These are phyloP conservation scores for Apteryx owenii DNA, from an alignment of 2,113 vertebrate species.

Conservation along the genomic window DNA sequence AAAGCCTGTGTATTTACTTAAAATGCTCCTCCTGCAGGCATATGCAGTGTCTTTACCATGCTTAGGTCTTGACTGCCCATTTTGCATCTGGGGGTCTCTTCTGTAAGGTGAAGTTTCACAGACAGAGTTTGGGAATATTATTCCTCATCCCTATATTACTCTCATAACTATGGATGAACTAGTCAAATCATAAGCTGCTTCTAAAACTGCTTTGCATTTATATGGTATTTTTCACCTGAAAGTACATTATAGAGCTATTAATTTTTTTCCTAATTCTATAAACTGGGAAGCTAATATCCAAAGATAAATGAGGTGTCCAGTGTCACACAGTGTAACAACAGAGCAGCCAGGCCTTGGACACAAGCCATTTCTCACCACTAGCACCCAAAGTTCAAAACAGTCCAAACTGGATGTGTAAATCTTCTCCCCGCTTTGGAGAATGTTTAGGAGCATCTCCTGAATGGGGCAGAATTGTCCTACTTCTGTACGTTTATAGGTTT, in stretches of 20 bases:
- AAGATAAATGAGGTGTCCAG: not conserved
- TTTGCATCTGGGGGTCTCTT: conserved; percentile 25
- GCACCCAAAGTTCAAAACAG: not conserved
- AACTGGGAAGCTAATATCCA: not conserved
- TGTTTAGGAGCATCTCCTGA: not conserved
- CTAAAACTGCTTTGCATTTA: conserved; percentile 62
- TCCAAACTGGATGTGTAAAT: not conserved
- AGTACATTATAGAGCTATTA: not conserved
- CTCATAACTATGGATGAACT: conserved; percentile 50
- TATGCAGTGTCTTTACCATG: not conserved
- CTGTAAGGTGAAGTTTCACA: not conserved
- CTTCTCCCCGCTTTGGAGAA: not conserved
- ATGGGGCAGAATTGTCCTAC: not conserved
- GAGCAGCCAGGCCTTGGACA: not conserved
- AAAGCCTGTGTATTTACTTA: conserved; percentile 26
- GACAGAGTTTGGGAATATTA: not conserved
- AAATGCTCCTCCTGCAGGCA: not conserved
- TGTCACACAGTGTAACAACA: not conserved
- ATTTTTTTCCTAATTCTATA: not conserved
- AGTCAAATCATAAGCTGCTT: conserved; percentile 32
- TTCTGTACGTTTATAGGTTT: not conserved
- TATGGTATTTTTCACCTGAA: conserved; percentile 49
- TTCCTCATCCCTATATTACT: conserved; percentile 17
- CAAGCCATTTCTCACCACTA: not conserved
- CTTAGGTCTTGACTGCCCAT: conserved; percentile 25